Evolutionary conservation across 2,797 vertebrate genomes (phyloP), one percentile per base, ranked within the genome.

Genomic region (Myotis vivesi): DNA sequence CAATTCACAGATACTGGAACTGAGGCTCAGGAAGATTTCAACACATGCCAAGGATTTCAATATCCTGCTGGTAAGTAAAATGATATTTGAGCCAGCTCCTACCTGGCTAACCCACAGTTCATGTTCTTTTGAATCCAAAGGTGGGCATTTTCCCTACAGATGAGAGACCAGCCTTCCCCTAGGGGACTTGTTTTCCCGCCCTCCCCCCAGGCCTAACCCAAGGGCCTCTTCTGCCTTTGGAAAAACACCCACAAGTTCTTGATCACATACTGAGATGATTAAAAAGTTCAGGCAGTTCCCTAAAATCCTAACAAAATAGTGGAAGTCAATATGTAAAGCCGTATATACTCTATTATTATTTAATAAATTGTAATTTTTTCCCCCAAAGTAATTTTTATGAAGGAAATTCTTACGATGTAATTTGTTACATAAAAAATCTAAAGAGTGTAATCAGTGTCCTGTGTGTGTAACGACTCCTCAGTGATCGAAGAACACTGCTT

Each of bases 301-400:
- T 28, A 71, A 3, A 1, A 68, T 49, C 3, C 33, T 86, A 38
- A 79, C 28, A 94, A 76, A 68, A 49, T 59, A 79, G 6, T 6
- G n/a, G 4, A 19, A 4, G 51, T 72, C 46, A 91, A 28, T 66
- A 82, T 41, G 53, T 57, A 81, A 89, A 83, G 12, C 38, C 82
- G 44, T 77, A 62, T 49, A 46, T 44, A 80, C 83, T 69, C 68
- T 44, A 72, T 38, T 38, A 38, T 75, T 57, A 85, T 71, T 95
- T 84, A 81, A 38, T 41, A 64, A 72, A 81, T 73, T 72, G 13
- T 83, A 22, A 93, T 86, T n/a, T n/a, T 1, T 3, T 2, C 9
- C 9, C 46, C 25, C 38, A 33, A 92, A 77, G 85, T 76, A 82
- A 94, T 77, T 84, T 91, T 94, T 92, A 59, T 77, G 57, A 77